Evolutionary conservation across 2,797 vertebrate species (phyloP), one percentile per base, ranked within the genome.

Genomic region (Melanotaenia trifasciata): DNA sequence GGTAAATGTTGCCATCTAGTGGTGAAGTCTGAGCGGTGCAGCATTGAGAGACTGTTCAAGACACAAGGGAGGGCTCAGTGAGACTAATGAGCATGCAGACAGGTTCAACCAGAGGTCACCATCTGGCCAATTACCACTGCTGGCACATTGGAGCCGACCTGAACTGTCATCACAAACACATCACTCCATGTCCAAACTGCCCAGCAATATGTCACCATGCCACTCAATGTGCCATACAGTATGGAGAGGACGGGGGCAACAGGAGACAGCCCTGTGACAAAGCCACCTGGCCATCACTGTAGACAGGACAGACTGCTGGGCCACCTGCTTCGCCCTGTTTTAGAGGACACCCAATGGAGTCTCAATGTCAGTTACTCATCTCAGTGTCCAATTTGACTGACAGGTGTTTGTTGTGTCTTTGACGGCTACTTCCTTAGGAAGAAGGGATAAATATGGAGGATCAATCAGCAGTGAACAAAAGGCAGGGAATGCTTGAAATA

Each of bases 21-120:
- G 96, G 86, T 69, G 0, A 0, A 7, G 0, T 1, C 0, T 0
- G 6, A 50, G 51, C 74, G 51, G 3, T 12, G 74, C 51, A 65
- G 33, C 47, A 14, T 10, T n/a, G 30, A 10, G 30, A 81, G 76
- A 0, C 53, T 18, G 33, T 62, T 76, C 36, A 75, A 85, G 80
- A 84, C 86, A 77, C 76, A 66, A 64, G 87, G 87, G 90, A 84
- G 79, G 79, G 72, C 88, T 91, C 84, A 72, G 78, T 71, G 73
- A 92, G 94, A 95, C 94, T 96, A 96, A 96, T 96, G 95, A 95
- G 95, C 90, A 92, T 93, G 94, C 93, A 95, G 94, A 95, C 95
- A 95, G 93, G 96, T 96, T 97, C 96, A 96, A 94, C 89, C 93
- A 92, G 94, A 93, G 96, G 96, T 97, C 96, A 96, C 96, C 96